A percentile compares a stretch with the other conserved stretches of the same genome.
Conservation (phyloP, 2,113 vertebrate genomes). For the Aptenodytes forsteri region DNA sequence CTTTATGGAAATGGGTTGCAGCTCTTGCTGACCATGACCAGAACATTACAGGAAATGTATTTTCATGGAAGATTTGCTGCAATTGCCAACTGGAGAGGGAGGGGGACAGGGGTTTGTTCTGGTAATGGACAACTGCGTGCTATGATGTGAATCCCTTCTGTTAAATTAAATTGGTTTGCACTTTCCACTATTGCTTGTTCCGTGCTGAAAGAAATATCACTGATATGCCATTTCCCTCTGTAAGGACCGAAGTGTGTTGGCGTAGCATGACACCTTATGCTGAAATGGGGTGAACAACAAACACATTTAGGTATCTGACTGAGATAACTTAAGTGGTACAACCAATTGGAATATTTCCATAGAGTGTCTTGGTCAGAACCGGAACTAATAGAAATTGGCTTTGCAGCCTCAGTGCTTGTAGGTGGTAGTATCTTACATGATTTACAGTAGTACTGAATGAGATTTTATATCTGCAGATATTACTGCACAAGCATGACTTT, state of each 20-base stretch:
- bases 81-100: constrained; percentile 83
- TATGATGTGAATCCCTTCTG: constrained; percentile 69
- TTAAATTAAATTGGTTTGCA: constrained; percentile 69
- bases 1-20: constrained; percentile 81
- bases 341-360: constrained; percentile 1
- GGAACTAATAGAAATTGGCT: constrained; percentile 14
- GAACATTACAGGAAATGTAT: constrained; percentile 92
- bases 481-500: not conserved
- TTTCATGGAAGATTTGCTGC: constrained; percentile 94
- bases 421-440: not conserved
- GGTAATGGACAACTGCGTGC: constrained; percentile 86
- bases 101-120: constrained; percentile 69
- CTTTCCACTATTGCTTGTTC: constrained; percentile 46
- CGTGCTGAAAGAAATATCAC: constrained; percentile 4
- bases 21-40: constrained; percentile 79
- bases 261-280: not conserved
- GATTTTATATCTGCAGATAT: not conserved
- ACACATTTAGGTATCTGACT: not conserved
- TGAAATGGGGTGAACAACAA: not conserved
- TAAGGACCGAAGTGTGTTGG: not conserved
- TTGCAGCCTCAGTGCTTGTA: not conserved
- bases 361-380: not conserved
- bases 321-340: not conserved
- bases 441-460: not conserved
- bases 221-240: not conserved